Evolutionary conservation across 2,888 invertebrate species (phyloP), one percentile per base, ranked within the genome.

Genomic region (Alloscopus bannaensis): DNA sequence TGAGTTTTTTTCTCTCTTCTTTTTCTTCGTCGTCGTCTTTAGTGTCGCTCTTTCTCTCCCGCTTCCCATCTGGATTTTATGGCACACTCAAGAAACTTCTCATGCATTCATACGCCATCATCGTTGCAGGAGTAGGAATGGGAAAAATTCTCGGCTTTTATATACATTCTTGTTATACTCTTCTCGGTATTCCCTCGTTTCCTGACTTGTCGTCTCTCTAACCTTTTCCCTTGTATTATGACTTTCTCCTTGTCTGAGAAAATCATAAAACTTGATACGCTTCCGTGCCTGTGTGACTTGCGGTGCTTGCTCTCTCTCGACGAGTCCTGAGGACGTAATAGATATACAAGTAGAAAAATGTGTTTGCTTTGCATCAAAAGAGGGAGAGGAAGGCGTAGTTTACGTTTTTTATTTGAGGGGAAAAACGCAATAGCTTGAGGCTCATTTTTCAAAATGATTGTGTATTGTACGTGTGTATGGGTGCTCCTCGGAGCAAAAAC

Each of bases 11-110:
- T 45, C 52, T 55, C 62, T 64, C 52, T 31, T 72, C 42, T 31
- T 36, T 60, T n/a, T n/a, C n/a, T n/a, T n/a, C n/a, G n/a, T n/a
- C n/a, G n/a, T n/a, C 40, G 50, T 29, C 24, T 57, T 8, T 50
- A 20, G n/a, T 4, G n/a, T 50, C 31, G 29, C 20, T 22, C 31
- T 66, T 36, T 16, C 47, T 29, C n/a, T 42, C 55, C 50, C 22
- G 50, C 60, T 68, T 68, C 75, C 75, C 75, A 75, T 75, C 75
- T 75, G 75, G 75, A 75, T 75, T 75, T 75, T 75, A 75, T 75
- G 66, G 75, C 75, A 68, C 60, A 75, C 68, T 75, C 68, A 75
- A 75, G 65, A 55, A 75, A 75, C 75, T 75, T 75, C 66, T 75
- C 75, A 68, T 47, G 68, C 75, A 75, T 75, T 75, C 75, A 75